Percentiles rank a stretch among this genome's conserved stretches.
These are phyloP conservation scores for Malurus melanocephalus DNA, from an alignment of 2,113 vertebrate species.

Conservation along the genomic window DNA sequence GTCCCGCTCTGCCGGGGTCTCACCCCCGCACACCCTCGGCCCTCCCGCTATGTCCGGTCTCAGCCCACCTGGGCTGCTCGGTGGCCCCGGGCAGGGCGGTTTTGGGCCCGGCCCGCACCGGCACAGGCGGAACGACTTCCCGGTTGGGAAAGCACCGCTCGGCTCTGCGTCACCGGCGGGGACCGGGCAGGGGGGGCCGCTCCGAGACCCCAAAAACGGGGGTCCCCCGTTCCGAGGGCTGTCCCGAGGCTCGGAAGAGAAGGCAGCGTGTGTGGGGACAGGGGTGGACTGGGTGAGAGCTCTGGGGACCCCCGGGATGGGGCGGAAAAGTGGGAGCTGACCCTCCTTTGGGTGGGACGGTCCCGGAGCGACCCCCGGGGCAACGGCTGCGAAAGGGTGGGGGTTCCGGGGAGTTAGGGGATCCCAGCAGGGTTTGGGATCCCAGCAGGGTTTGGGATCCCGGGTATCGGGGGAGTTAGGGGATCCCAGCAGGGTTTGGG, in stretches of 20 bases:
- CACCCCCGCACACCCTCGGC: neutral
- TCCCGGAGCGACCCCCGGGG: neutral
- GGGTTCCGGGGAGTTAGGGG: neutral
- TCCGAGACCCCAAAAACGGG: neutral
- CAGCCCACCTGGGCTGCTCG: neutral
- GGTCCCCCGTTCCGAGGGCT: rapidly evolving
- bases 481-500: neutral
- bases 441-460: neutral
- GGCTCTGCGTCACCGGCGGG: neutral
- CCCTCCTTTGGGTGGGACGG: rapidly evolving
- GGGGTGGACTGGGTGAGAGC: neutral
- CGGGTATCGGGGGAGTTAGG: too few species aligned
- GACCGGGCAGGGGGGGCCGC: neutral
- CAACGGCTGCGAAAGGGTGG: neutral
- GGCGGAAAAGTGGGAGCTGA: neutral
- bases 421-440: neutral
- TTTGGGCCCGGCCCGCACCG: neutral
- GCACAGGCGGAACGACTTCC: slow-evolving; percentile 25
- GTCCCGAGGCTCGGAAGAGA: neutral
- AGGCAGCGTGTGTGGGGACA: rapidly evolving
- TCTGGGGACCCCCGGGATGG: neutral
- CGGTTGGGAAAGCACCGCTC: slow-evolving; percentile 28
- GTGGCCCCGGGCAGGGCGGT: neutral
- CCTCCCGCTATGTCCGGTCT: neutral
- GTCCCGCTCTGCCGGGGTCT: neutral